These are phyloP conservation scores for Hyperopisus bebe DNA, from an alignment of 2,113 vertebrate species.

Conservation along the genomic window DNA sequence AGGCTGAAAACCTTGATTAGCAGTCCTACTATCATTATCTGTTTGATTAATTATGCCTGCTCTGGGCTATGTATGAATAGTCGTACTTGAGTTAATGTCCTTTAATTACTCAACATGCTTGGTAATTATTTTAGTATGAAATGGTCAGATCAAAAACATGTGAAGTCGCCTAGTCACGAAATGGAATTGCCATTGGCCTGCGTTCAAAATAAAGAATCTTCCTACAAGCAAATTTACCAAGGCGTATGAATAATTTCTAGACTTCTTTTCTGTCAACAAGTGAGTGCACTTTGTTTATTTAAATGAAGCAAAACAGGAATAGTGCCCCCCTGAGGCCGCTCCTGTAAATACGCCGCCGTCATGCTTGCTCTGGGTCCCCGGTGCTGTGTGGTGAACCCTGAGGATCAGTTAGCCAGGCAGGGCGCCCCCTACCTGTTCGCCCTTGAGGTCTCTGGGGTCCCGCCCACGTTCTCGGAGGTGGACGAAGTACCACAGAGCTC, in stretches of 20 bases:
- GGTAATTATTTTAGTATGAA: background rate
- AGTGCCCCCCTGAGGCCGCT: background rate
- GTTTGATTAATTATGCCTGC: background rate
- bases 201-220: background rate
- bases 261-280: slow-evolving; percentile 4
- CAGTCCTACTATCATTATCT: background rate
- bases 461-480: background rate
- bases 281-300: background rate
- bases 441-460: background rate
- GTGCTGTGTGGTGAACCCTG: background rate
- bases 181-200: background rate
- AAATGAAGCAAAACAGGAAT: background rate
- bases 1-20: background rate
- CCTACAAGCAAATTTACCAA: background rate
- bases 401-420: background rate
- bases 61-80: background rate
- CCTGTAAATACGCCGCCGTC: background rate
- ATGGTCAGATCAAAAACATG: background rate
- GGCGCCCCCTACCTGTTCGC: background rate
- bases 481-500: slow-evolving; percentile 6
- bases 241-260: background rate
- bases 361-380: background rate
- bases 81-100: background rate
- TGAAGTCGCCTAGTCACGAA: background rate
- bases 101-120: slow-evolving; percentile 2